Evolutionary conservation across 1,140 invertebrate species (phyloP).

Genomic region (Cotesia typhae): DNA sequence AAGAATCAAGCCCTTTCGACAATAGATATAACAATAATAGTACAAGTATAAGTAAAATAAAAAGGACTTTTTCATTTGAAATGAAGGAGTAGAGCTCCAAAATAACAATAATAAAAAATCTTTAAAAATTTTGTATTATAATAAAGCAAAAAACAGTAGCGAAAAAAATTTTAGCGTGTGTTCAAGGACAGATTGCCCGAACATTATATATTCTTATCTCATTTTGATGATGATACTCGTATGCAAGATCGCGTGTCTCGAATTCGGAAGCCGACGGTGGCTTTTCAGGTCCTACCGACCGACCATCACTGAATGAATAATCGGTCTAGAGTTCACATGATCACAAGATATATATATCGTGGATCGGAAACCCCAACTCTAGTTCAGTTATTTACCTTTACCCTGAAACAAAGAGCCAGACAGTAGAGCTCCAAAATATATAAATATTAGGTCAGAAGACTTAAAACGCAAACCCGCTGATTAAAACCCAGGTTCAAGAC

Average conservation of each 20-base stretch:
- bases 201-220: slow-evolving; percentile 4
- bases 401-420: no score
- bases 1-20: no score
- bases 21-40: no score
- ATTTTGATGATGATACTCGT: slow-evolving; percentile 41
- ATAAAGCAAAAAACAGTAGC: slow-evolving; percentile 17
- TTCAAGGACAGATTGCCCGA: slow-evolving; percentile 34
- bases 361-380: slow-evolving; percentile 13
- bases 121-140: no score
- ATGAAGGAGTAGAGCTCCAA: not conserved
- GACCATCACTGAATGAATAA: slow-evolving; percentile 49
- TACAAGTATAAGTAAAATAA: no score
- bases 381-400: no score
- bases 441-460: not conserved
- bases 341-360: slow-evolving; percentile 43
- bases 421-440: no score
- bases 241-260: slow-evolving; percentile 57
- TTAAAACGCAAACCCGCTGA: not conserved
- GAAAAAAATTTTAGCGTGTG: slow-evolving; percentile 41
- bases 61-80: not conserved
- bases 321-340: slow-evolving; percentile 50
- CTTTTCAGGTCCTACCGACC: slow-evolving; percentile 17
- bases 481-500: slow-evolving; percentile 18
- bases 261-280: slow-evolving; percentile 56
- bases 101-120: no score